These are phyloP conservation scores for Scomber japonicus DNA, from an alignment of 2,113 vertebrate species.

Conservation along the genomic window DNA sequence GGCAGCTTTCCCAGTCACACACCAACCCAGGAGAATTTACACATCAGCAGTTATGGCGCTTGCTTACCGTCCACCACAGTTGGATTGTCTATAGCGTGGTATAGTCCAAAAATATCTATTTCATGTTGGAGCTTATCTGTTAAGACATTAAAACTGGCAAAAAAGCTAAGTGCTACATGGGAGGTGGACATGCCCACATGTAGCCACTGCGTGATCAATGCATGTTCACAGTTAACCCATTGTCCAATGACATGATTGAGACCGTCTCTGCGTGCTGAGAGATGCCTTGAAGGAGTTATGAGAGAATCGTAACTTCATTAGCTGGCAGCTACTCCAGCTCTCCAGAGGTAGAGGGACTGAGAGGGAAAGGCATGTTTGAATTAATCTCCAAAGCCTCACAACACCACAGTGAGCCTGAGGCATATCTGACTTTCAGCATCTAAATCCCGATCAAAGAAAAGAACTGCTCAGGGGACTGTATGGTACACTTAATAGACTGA, in stretches of 20 bases:
- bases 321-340: background rate
- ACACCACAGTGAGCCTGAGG: background rate
- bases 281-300: conserved; percentile 16
- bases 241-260: background rate
- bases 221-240: conserved; percentile 3
- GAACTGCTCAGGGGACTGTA: background rate
- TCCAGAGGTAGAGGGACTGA: background rate
- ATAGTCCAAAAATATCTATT: background rate
- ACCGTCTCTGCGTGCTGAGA: background rate
- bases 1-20: too few relatives aligned
- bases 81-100: too few relatives aligned
- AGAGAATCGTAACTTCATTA: conserved; percentile 39
- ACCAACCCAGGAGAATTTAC: too few relatives aligned
- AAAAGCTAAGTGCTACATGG: background rate
- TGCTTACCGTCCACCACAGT: too few relatives aligned
- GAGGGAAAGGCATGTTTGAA: conserved; percentile 6
- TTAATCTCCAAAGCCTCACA: conserved; percentile 19
- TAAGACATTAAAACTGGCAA: background rate
- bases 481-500: background rate
- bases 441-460: conserved; percentile 14
- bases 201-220: conserved; percentile 5
- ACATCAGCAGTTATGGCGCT: too few relatives aligned
- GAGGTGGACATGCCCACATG: background rate
- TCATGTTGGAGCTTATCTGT: background rate
- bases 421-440: conserved; percentile 10